A percentile compares a stretch with the other conserved stretches of the same genome.
Conservation (phyloP, 2,797 vertebrate species). For the Coregonus sp. region DNA sequence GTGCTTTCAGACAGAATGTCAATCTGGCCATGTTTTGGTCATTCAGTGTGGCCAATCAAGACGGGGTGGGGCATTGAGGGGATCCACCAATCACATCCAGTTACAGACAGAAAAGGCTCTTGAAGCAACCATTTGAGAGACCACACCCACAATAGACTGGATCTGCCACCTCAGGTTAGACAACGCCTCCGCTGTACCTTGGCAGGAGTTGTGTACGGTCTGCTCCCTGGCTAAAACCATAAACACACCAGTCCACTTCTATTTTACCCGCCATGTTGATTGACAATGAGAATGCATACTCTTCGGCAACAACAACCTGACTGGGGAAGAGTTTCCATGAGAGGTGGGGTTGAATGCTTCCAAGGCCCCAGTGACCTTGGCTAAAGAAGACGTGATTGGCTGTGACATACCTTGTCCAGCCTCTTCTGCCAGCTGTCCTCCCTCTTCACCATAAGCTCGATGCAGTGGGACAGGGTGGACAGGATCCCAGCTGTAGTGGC, state of each 20-base stretch:
- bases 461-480: constrained; percentile 94
- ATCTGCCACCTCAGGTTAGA: neutral
- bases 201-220: neutral
- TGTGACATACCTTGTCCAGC: constrained; percentile 87
- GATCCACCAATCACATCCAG: neutral
- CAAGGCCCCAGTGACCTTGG: neutral
- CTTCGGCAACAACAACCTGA: no score
- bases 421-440: constrained; percentile 97
- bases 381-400: neutral
- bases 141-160: neutral
- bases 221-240: neutral
- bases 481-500: constrained; percentile 96
- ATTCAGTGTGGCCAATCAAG: neutral
- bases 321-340: neutral
- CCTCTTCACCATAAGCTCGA: constrained; percentile 94
- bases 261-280: no score
- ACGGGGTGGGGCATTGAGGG: neutral
- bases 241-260: neutral
- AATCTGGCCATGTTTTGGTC: neutral
- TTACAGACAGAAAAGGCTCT: constrained; percentile 2
- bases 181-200: neutral
- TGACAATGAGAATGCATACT: neutral
- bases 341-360: neutral
- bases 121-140: constrained; percentile 17
- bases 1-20: neutral